Conservation (phyloP, 2,113 vertebrate genomes). For the Rattus rattus region DNA sequence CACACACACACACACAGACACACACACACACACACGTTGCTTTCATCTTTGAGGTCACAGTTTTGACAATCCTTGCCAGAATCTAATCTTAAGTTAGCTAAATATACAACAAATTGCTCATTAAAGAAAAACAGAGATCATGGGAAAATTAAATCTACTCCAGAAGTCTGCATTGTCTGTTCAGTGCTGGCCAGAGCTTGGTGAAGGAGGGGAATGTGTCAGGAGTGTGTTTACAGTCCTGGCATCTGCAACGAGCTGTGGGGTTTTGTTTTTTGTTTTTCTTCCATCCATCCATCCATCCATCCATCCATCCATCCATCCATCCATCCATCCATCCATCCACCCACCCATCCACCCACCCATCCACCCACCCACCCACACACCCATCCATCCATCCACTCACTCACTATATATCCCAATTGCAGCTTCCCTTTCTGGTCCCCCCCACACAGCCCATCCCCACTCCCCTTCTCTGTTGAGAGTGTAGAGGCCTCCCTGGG, state of each 20-base stretch:
- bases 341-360: too few species aligned
- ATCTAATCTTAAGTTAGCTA: conserved; percentile 42
- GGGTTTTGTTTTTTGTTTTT: too few species aligned
- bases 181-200: background rate
- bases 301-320: too few species aligned
- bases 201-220: background rate
- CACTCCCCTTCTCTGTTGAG: too few species aligned
- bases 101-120: background rate
- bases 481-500: too few species aligned
- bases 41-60: background rate
- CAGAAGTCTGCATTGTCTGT: background rate
- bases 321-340: too few species aligned
- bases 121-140: conserved; percentile 46
- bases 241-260: background rate
- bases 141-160: conserved; percentile 37
- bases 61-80: background rate
- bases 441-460: too few species aligned
- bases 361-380: too few species aligned
- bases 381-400: too few species aligned
- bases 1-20: background rate
- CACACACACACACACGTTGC: background rate
- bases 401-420: too few species aligned
- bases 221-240: background rate
- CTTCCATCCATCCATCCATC: too few species aligned
- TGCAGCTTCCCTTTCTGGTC: too few species aligned